Conservation (phyloP, 1,140 invertebrate genomes). For the Oryctes rhinoceros region DNA sequence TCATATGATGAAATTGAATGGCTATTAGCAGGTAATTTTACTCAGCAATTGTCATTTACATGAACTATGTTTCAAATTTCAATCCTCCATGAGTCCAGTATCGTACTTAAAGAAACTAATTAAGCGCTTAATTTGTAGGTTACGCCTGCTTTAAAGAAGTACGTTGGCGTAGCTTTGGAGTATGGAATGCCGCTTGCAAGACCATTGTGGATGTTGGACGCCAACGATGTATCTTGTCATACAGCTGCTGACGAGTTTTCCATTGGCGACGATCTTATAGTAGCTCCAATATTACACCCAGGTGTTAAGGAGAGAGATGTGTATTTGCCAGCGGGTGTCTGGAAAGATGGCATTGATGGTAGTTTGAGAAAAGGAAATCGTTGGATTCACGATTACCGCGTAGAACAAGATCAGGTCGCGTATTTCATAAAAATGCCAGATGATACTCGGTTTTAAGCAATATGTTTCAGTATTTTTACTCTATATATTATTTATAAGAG, state of each 20-base stretch:
- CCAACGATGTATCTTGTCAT: slow-evolving; percentile 80
- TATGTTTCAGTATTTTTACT: neutral
- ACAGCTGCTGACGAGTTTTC: slow-evolving; percentile 88
- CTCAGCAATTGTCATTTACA: no score
- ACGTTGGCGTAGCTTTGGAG: slow-evolving; percentile 77
- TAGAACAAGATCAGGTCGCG: slow-evolving; percentile 80
- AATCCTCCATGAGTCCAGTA: no score
- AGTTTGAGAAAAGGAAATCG: slow-evolving; percentile 85
- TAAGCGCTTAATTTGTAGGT: slow-evolving; percentile 61
- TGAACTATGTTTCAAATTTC: no score
- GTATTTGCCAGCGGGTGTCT: slow-evolving; percentile 87
- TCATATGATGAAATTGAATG: no score
- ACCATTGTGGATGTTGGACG: slow-evolving; percentile 92
- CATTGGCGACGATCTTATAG: slow-evolving; percentile 89
- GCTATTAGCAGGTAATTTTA: no score
- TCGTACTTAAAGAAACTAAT: neutral
- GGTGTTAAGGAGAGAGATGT: slow-evolving; percentile 68
- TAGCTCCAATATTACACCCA: slow-evolving; percentile 83
- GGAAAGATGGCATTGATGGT: slow-evolving; percentile 88
- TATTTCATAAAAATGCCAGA: slow-evolving; percentile 88
- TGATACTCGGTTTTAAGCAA: slow-evolving; percentile 77
- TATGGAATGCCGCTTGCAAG: slow-evolving; percentile 85
- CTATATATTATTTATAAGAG: neutral
- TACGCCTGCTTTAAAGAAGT: slow-evolving; percentile 79
- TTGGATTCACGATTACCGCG: slow-evolving; percentile 88